phyloP scores from a whole-genome alignment of 2,797 vertebrate genomes.

The Rhinella marina region DNA sequence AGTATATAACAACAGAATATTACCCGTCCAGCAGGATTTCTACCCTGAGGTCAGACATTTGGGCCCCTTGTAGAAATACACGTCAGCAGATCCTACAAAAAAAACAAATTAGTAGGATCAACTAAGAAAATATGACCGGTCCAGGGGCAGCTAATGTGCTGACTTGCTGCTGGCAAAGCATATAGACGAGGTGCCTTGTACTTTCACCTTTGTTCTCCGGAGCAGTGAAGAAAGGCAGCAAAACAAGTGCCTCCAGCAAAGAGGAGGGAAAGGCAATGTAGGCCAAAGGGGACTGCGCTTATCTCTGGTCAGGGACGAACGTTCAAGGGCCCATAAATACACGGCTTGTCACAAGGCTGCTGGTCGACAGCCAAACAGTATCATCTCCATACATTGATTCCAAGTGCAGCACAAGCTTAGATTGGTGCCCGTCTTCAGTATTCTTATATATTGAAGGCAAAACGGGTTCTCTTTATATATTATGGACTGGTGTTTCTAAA shows the following conservation, averaged over 20 bases:
- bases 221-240: slow-evolving; percentile 13
- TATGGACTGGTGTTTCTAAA: neutral
- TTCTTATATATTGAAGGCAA: neutral
- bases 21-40: too few species aligned
- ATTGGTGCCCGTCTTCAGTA: neutral
- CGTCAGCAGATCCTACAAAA: neutral
- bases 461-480: neutral
- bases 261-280: neutral
- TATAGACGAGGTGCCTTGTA: slow-evolving; percentile 10
- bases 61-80: too few species aligned
- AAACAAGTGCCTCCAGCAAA: slow-evolving; percentile 31
- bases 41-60: neutral
- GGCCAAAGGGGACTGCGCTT: neutral
- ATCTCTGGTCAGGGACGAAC: neutral
- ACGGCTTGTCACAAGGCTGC: neutral
- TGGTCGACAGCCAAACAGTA: neutral
- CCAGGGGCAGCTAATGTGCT: slow-evolving; percentile 11
- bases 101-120: neutral
- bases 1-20: neutral
- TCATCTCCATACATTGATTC: neutral
- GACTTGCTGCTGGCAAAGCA: neutral
- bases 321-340: neutral
- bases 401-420: neutral
- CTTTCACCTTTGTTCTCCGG: slow-evolving; percentile 49
- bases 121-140: neutral